phyloP scores from a whole-genome alignment of 2,888 invertebrate species.

The Dolichomitus sp. region DNA sequence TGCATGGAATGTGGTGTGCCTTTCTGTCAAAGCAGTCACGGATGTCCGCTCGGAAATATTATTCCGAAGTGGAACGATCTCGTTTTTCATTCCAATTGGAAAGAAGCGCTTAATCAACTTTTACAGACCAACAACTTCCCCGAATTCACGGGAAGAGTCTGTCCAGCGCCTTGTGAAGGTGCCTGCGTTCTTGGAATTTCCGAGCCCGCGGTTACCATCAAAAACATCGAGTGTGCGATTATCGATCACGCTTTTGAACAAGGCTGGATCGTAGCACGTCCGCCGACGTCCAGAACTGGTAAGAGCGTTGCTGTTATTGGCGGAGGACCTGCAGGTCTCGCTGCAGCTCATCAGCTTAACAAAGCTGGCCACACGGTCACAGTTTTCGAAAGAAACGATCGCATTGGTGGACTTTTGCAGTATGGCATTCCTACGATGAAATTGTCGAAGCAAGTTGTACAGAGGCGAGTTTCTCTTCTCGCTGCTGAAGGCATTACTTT shows the following conservation, averaged over 20 bases:
- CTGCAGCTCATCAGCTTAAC: slow-evolving; percentile 98
- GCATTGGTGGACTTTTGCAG: slow-evolving; percentile 97
- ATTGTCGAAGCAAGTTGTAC: slow-evolving; percentile 97
- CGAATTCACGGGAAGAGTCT: slow-evolving; percentile 98
- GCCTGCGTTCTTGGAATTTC: slow-evolving; percentile 99
- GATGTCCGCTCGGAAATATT: slow-evolving; percentile 99
- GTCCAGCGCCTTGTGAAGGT: slow-evolving; percentile 99
- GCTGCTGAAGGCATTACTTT: slow-evolving; percentile 96
- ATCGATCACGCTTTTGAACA: slow-evolving; percentile 99
- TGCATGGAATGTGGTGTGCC: slow-evolving; percentile 99
- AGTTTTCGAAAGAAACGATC: slow-evolving; percentile 98
- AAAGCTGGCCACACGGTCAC: slow-evolving; percentile 99
- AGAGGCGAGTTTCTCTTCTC: slow-evolving; percentile 94
- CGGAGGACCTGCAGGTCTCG: slow-evolving; percentile 97
- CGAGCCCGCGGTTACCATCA: slow-evolving; percentile 98
- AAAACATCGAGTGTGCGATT: slow-evolving; percentile 99
- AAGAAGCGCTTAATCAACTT: slow-evolving; percentile 96
- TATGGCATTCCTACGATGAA: slow-evolving; percentile 99
- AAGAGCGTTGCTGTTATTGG: slow-evolving; percentile 96
- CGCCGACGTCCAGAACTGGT: slow-evolving; percentile 92
- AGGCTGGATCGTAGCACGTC: slow-evolving; percentile 96
- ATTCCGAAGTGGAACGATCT: slow-evolving; percentile 99
- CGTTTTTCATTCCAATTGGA: slow-evolving; percentile 97
- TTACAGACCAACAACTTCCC: slow-evolving; percentile 99
- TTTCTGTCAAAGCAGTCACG: slow-evolving; percentile 97